Evolutionary conservation across 2,797 vertebrate species (phyloP), one percentile per base, ranked within the genome.

Genomic region (Chelidonichthys spinosus): DNA sequence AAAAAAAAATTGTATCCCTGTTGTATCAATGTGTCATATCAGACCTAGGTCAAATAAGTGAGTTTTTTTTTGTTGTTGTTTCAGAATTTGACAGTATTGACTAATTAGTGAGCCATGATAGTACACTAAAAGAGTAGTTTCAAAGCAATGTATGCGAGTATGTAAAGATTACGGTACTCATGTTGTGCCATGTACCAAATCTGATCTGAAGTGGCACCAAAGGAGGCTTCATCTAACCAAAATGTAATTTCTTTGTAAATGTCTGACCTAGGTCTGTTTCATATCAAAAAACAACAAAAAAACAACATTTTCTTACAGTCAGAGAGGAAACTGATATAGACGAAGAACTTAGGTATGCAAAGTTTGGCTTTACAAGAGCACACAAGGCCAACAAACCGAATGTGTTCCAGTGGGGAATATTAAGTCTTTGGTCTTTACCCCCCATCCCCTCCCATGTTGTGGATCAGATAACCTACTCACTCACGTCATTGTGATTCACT

Each of bases 401-500:
- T 71, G 72, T 73, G 60, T 76, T 75, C 78, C 60, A 72, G 56
- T 81, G 44, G 65, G 61, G 40, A 69, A 54, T 74, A 63, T 79
- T 33, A 61, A 17, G 67, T 86, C 14, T 74, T 83, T 69, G 74
- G 58, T 80, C 25, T 25, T 25, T 25, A 25, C 25, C 25, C 25
- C 25, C 25, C 25, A 25, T 25, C 25, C 25, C 78, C 25, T 8
- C 56, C 37, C 15, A 69, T 87, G 9, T 71, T 84, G 78, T 86
- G 70, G 43, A 82, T 78, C 43, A 64, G 53, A 85, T 76, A 73
- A 85, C 76, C 66, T 80, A 69, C 73, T 87, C 18, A 32, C 74
- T 88, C 54, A 75, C 79, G 74, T 89, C 50, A 62, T 78, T 78
- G 86, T 92, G 85, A 53, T 86, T 90, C 79, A 63, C 49, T 80